phyloP scores from a whole-genome alignment of 2,888 invertebrate species.

The Stenotaenia linearis region DNA sequence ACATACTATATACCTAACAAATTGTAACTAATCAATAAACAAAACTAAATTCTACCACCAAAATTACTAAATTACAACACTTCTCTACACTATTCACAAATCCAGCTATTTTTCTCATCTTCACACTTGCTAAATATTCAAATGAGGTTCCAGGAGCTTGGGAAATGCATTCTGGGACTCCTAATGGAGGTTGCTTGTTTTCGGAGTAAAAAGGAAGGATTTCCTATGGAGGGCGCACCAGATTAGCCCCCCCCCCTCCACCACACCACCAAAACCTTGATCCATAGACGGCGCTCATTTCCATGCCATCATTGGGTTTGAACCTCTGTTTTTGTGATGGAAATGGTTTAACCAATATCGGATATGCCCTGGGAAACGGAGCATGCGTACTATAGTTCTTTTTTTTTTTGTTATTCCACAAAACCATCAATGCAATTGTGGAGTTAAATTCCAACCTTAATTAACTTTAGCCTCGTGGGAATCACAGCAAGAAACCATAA shows the following conservation, averaged over 20 bases:
- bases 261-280: background rate
- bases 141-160: background rate
- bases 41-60: no score
- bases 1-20: no score
- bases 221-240: background rate
- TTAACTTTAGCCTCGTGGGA: slow-evolving; percentile 26
- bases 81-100: no score
- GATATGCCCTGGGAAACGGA: slow-evolving; percentile 23
- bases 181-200: slow-evolving; percentile 26
- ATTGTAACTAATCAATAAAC: no score
- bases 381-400: background rate
- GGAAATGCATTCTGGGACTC: slow-evolving; percentile 8
- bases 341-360: slow-evolving; percentile 26
- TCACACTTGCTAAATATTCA: background rate
- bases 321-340: slow-evolving; percentile 11
- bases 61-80: no score
- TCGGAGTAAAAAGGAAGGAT: background rate
- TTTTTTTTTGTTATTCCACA: background rate
- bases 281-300: slow-evolving; percentile 13
- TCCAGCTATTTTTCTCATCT: no score
- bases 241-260: background rate
- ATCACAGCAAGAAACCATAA: slow-evolving; percentile 11
- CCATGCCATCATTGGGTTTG: slow-evolving; percentile 16
- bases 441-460: slow-evolving; percentile 26
- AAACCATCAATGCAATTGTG: slow-evolving; percentile 19